These are phyloP conservation scores for Heteropelma amictum DNA, from an alignment of 2,888 invertebrate genomes.

Conservation along the genomic window DNA sequence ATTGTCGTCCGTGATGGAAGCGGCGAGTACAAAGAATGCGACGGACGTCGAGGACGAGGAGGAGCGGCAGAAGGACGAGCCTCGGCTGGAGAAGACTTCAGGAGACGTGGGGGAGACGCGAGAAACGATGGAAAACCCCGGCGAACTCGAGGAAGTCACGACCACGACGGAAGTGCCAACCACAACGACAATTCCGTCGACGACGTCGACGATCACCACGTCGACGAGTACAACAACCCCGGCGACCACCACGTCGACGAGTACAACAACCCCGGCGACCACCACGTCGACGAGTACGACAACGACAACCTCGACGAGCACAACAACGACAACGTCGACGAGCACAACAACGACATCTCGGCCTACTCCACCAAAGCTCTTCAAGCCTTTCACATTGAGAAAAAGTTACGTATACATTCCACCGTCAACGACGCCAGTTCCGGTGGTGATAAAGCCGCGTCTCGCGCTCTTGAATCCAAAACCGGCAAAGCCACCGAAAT, in stretches of 20 bases:
- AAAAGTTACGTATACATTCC: conserved; percentile 71
- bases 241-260: conserved; percentile 55
- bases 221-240: conserved; percentile 54
- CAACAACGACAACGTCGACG: conserved; percentile 60
- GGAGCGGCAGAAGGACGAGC: conserved; percentile 31
- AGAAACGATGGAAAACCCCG: conserved; percentile 40
- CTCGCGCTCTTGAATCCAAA: conserved; percentile 69
- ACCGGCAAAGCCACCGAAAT: conserved; percentile 70
- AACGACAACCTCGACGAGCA: conserved; percentile 57
- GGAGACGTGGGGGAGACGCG: conserved; percentile 11
- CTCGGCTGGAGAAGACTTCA: not conserved
- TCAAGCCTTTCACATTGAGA: conserved; percentile 69
- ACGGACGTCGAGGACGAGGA: conserved; percentile 21
- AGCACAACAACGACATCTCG: conserved; percentile 60
- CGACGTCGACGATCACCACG: conserved; percentile 51
- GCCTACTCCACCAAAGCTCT: conserved; percentile 67
- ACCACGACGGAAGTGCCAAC: conserved; percentile 12
- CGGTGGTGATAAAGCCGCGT: conserved; percentile 72
- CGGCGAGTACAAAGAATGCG: conserved; percentile 18
- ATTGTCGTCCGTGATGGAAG: not conserved
- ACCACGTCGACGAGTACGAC: conserved; percentile 52
- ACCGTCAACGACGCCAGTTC: conserved; percentile 71
- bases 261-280: conserved; percentile 60
- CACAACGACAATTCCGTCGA: conserved; percentile 45
- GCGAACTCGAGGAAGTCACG: conserved; percentile 20